These are phyloP conservation scores for Bellardia pandia DNA, from an alignment of 2,888 invertebrate genomes.

Conservation along the genomic window DNA sequence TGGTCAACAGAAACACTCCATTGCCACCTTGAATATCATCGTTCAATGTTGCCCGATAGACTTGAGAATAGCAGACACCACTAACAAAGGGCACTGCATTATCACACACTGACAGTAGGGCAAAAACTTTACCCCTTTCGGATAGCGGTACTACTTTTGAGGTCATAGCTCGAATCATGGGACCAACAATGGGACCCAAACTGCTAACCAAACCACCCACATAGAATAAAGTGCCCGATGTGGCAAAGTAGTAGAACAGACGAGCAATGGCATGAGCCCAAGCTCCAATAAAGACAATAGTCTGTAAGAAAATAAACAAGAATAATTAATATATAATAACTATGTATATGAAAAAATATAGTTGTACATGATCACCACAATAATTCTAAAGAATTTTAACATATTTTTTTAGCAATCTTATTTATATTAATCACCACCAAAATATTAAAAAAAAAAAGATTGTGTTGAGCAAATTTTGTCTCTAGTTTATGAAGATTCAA, in stretches of 20 bases:
- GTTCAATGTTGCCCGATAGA: constrained; percentile 88
- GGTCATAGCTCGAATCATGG: constrained; percentile 91
- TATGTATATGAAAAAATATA: neutral
- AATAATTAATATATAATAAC: neutral
- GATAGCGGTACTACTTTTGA: constrained; percentile 90
- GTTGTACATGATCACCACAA: too few species aligned
- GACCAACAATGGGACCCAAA: constrained; percentile 91
- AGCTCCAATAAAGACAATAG: constrained; percentile 90
- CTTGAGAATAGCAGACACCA: constrained; percentile 89
- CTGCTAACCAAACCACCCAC: constrained; percentile 90
- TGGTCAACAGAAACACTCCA: constrained; percentile 90
- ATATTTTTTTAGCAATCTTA: neutral
- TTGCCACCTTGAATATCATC: constrained; percentile 85
- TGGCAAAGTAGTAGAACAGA: constrained; percentile 88
- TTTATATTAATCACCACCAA: neutral
- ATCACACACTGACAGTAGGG: constrained; percentile 91
- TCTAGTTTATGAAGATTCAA: neutral
- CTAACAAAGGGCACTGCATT: constrained; percentile 91
- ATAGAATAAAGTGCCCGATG: constrained; percentile 86
- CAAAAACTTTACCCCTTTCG: constrained; percentile 92
- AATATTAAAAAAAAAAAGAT: too few species aligned
- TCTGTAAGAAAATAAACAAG: constrained; percentile 79
- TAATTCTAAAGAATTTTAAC: neutral
- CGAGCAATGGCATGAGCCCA: constrained; percentile 89
- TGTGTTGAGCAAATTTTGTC: too few species aligned